Evolutionary conservation across 2,797 vertebrate species (phyloP), one percentile per base, ranked within the genome.

Genomic region (Garrulus glandarius): DNA sequence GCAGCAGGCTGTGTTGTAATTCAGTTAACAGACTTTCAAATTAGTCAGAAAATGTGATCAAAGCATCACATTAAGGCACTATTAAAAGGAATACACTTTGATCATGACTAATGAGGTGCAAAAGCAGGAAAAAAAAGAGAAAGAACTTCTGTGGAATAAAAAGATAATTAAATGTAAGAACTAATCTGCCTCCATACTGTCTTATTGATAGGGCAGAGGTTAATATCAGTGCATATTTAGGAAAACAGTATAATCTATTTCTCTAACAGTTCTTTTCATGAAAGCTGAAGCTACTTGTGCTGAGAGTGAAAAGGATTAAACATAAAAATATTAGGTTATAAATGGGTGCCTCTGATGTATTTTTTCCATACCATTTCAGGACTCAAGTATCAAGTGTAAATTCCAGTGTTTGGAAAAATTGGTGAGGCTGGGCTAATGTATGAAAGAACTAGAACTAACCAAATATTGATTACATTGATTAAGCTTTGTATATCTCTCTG

Each of bases 81-180:
- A 72, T 78, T 95, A 87, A 92, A 77, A 94, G 67, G 50, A 88
- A 70, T 92, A 88, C 46, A 72, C 96, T 97, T 97, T 97, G 96
- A 97, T 96, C 94, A 87, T 93, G 47, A 80, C n/a, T 96, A 96
- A 94, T 96, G 89, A 97, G 90, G 83, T 84, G 43, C 79, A 90
- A 90, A 96, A 82, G 21, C 32, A 84, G n/a, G n/a, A 5, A 29
- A 87, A 87, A 81, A 55, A 9, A 37, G 43, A 26, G 8, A 27
- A 6, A 65, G 74, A 84, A 49, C 6, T 92, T 93, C 32, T 84
- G 39, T 67, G 34, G 57, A 95, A 88, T 88, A 49, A 79, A 78
- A 92, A 55, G n/a, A 80, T 84, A 79, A 84, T 92, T 89, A 91
- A 89, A 74, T 84, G 20, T 49, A 93, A 76, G 74, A 84, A 72